Base-by-base conservation (phyloP, 1,140 invertebrate genomes). In the Sinella curviseta region DNA sequence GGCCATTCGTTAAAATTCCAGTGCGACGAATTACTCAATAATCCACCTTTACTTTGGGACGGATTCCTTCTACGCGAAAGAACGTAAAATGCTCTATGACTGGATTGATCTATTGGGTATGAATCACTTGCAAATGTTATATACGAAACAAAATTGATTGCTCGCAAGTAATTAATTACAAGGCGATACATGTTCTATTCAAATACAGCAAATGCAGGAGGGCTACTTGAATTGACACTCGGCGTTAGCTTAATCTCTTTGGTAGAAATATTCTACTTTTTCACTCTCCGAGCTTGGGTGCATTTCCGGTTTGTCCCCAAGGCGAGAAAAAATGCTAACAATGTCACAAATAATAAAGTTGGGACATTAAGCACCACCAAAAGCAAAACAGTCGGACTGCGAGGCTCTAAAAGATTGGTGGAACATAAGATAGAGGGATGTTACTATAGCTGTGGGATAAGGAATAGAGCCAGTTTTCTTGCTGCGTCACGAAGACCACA, bases 231-330 rank as follows among this genome's bases (percentile, higher is more conserved):
- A 4, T 87, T 94, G 0, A 94, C 93, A 84, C 89, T 94, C 88
- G 93, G 93, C 3, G 94, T 94, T 84, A 94, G 93, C 85, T 90
- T 93, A 82, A 88, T 94, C 81, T 94, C 93, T 79, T 87, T 90
- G 0, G 89, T 93, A 24, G 93, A 94, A 88, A 88, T 93, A 2
- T 26, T 93, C 0, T 94, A 93, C 85, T 93, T 91, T 84, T 77
- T 91, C 34, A 90, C 90, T 0, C 84, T 93, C 17, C 87, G 91
- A 31, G 65, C 31, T 33, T 70, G 26, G 28, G 30, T 70, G 4
- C 65, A 70, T 33, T 70, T 70, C 24, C 55, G 39, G 39, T 48
- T 17, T 8, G 39, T 4, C n/a, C n/a, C n/a, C n/a, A n/a, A n/a
- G n/a, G n/a, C n/a, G n/a, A n/a, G n/a, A n/a, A n/a, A n/a, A n/a